These are phyloP conservation scores for Drosophila lacertosa DNA, from an alignment of 1,140 invertebrate genomes.

Conservation along the genomic window DNA sequence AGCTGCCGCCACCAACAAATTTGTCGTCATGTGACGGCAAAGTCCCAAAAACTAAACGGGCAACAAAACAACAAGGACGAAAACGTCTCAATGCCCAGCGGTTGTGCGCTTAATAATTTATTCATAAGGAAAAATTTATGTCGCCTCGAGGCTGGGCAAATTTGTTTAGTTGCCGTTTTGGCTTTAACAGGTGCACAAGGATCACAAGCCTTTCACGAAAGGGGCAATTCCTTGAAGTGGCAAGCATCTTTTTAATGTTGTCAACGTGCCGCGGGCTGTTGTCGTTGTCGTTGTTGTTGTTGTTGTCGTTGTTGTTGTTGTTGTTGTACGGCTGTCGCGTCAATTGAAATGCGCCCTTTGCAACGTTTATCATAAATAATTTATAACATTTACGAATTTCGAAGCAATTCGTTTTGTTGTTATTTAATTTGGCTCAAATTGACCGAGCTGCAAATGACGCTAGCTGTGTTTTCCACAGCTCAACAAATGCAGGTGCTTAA, in stretches of 20 bases:
- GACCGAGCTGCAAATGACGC: conserved; percentile 14
- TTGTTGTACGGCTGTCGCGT: conserved; percentile 2
- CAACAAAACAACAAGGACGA: background rate
- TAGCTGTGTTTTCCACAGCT: conserved; percentile 3
- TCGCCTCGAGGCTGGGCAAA: conserved; percentile 60
- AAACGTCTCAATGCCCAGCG: conserved; percentile 23
- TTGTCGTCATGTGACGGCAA: conserved; percentile 4
- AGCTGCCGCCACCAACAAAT: conserved; percentile 13
- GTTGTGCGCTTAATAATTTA: conserved; percentile 63
- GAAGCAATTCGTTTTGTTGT: conserved; percentile 34
- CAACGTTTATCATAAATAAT: conserved; percentile 77
- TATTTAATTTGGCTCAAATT: conserved; percentile 61
- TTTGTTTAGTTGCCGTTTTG: conserved; percentile 65
- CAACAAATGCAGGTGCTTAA: background rate
- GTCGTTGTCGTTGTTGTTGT: background rate
- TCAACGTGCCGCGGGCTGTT: conserved; percentile 28
- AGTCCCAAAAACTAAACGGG: background rate
- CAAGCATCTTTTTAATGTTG: conserved; percentile 24
- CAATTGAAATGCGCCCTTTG: conserved; percentile 59
- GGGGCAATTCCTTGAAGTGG: no score
- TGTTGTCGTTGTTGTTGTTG: conserved; percentile 15
- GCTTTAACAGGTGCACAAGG: conserved; percentile 19
- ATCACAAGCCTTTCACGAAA: conserved; percentile 1
- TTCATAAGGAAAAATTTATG: conserved; percentile 78
- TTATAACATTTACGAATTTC: conserved; percentile 52